These are phyloP conservation scores for Hydractinia symbiolongicarpus DNA, from an alignment of 30 jellyfish, hydroid and myxozoan genomes.

Conservation along the genomic window DNA sequence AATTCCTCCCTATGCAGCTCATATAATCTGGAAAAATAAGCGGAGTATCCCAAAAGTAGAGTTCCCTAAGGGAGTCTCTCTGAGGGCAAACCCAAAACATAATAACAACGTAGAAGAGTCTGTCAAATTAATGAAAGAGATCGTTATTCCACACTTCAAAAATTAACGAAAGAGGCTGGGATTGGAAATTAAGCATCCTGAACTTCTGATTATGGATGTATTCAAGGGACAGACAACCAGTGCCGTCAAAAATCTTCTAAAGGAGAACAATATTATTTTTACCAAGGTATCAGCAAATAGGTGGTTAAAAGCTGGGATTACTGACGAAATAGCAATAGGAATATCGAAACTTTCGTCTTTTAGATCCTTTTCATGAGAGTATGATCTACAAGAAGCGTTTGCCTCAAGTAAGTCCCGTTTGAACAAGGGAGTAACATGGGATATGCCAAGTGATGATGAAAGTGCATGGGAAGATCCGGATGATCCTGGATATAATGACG, in stretches of 20 bases:
- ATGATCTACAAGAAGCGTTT: too few relatives aligned
- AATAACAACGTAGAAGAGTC: background rate
- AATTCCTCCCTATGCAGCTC: conserved; percentile 20
- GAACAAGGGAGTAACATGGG: too few relatives aligned
- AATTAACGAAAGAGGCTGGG: conserved; percentile 14
- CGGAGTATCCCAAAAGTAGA: background rate
- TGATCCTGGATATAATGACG: too few relatives aligned
- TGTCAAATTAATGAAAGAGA: conserved; percentile 16
- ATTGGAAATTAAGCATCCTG: background rate
- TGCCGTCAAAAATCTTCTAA: conserved; percentile 4
- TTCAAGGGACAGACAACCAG: conserved; percentile 16
- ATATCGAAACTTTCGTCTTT: too few relatives aligned
- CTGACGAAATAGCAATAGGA: too few relatives aligned
- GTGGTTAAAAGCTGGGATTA: too few relatives aligned
- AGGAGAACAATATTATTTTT: background rate
- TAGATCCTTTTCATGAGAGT: too few relatives aligned
- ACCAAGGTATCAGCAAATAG: background rate
- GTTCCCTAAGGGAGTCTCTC: background rate
- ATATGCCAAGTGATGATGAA: too few relatives aligned
- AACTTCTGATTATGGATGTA: conserved; percentile 6
- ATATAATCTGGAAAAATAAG: background rate
- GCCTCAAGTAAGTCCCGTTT: too few relatives aligned
- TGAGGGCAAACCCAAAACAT: conserved; percentile 10
- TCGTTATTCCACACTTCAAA: conserved; percentile 16
- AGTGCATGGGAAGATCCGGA: too few relatives aligned